Conservation (phyloP, 2,113 vertebrate species). For the Campylomormyrus numenius region DNA sequence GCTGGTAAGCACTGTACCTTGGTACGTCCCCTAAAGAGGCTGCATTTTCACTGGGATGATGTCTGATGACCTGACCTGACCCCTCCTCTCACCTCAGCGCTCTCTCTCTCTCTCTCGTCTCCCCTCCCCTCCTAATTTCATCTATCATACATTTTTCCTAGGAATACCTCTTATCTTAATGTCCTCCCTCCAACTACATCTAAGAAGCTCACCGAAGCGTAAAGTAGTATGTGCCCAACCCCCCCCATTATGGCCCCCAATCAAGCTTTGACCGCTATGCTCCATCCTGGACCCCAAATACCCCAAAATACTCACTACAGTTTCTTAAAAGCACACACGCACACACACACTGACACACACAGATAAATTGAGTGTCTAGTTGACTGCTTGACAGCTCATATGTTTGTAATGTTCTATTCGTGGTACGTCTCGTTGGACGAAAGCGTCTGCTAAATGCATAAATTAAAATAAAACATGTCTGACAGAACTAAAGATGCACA, state of each 20-base stretch:
- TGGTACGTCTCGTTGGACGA: neutral
- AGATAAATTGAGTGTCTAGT: neutral
- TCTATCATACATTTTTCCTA: neutral
- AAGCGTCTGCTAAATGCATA: neutral
- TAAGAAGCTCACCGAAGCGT: neutral
- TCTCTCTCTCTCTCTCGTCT: constrained; percentile 29
- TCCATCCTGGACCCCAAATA: neutral
- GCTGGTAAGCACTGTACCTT: neutral
- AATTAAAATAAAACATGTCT: neutral
- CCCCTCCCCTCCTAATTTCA: constrained; percentile 28
- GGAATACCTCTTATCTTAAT: neutral
- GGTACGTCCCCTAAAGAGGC: constrained; percentile 25
- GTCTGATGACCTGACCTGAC: neutral
- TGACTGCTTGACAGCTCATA: neutral
- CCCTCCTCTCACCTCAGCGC: neutral
- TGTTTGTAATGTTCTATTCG: neutral
- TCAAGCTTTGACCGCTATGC: neutral
- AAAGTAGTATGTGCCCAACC: neutral
- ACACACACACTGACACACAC: neutral
- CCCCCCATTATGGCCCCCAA: neutral
- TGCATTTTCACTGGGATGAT: constrained; percentile 23
- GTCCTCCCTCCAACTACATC: constrained; percentile 12
- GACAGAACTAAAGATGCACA: neutral
- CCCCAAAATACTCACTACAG: neutral
- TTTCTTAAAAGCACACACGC: neutral